A percentile compares a stretch with the other conserved stretches of the same genome.
phyloP scores from a whole-genome alignment of 2,797 vertebrate species.

The Acestrorhynchus altus region DNA sequence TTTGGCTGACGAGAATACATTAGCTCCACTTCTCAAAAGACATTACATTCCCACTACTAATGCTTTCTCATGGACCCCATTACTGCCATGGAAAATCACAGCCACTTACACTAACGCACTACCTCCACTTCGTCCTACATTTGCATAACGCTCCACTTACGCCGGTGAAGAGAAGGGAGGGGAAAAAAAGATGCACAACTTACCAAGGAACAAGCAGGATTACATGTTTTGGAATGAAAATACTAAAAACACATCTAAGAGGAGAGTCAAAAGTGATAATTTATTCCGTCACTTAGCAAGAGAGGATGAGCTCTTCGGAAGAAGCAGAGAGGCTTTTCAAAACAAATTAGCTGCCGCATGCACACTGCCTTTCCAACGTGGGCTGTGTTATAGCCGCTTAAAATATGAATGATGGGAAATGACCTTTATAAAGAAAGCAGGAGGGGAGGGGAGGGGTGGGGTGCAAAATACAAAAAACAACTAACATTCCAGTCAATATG shows the following conservation, averaged over 20 bases:
- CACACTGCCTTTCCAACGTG: slow-evolving; percentile 44
- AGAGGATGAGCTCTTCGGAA: slow-evolving; percentile 52
- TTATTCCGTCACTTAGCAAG: slow-evolving; percentile 39
- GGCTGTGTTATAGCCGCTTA: slow-evolving; percentile 64
- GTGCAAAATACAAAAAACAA: not conserved
- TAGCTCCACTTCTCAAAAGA: slow-evolving; percentile 48
- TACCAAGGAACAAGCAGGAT: slow-evolving; percentile 38
- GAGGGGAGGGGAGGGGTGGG: not conserved
- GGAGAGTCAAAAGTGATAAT: slow-evolving; percentile 49
- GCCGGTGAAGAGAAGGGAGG: slow-evolving; percentile 2
- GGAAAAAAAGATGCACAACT: slow-evolving; percentile 41
- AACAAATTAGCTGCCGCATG: slow-evolving; percentile 56
- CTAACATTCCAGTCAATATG: slow-evolving; percentile 46
- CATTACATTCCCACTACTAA: slow-evolving; percentile 51
- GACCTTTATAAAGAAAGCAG: slow-evolving; percentile 67
- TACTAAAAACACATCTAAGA: slow-evolving; percentile 43
- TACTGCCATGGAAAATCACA: slow-evolving; percentile 49
- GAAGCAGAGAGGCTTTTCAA: slow-evolving; percentile 41
- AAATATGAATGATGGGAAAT: slow-evolving; percentile 75
- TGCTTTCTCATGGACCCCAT: slow-evolving; percentile 49
- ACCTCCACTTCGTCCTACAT: slow-evolving; percentile 26
- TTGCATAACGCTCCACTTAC: slow-evolving; percentile 46
- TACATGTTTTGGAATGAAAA: slow-evolving; percentile 43
- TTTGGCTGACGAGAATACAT: slow-evolving; percentile 33
- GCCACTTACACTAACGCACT: slow-evolving; percentile 47